These are phyloP conservation scores for Hyposoter dolosus DNA, from an alignment of 2,888 invertebrate species.

Conservation along the genomic window DNA sequence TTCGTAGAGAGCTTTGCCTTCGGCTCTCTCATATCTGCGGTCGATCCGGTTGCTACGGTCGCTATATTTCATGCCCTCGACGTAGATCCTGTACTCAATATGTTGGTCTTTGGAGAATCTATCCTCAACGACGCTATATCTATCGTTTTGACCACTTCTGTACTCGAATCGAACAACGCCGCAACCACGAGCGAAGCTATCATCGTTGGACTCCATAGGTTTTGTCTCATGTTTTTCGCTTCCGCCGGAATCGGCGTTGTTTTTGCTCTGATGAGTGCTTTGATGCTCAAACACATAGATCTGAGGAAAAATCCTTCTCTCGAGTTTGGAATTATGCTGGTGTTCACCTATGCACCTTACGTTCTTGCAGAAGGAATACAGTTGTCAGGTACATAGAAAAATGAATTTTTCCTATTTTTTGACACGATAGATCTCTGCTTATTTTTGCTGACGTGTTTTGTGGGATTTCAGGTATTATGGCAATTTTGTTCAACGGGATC, in stretches of 20 bases:
- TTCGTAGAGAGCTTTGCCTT: constrained; percentile 99
- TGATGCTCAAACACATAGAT: constrained; percentile 97
- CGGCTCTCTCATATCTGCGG: constrained; percentile 98
- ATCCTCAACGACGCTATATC: constrained; percentile 99
- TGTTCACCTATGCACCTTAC: constrained; percentile 99
- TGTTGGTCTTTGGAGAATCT: constrained; percentile 99
- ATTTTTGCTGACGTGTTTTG: not conserved
- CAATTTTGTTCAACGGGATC: constrained; percentile 99
- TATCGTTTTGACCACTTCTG: constrained; percentile 97
- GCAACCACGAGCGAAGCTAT: constrained; percentile 93
- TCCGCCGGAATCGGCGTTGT: constrained; percentile 98
- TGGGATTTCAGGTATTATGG: constrained; percentile 95
- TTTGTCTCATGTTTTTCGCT: constrained; percentile 99
- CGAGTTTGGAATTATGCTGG: constrained; percentile 99
- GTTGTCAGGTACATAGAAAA: constrained; percentile 90
- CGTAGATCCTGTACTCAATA: constrained; percentile 98
- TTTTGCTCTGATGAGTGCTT: constrained; percentile 96
- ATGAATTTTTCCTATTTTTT: not conserved
- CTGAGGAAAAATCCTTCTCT: constrained; percentile 98
- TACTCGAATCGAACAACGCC: constrained; percentile 90
- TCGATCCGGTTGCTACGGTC: constrained; percentile 99
- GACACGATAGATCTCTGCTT: not conserved
- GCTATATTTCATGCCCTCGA: constrained; percentile 99
- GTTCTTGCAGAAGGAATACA: constrained; percentile 98
- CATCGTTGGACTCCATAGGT: constrained; percentile 94